phyloP scores from a whole-genome alignment of 2,113 vertebrate species.

The Mormoops blainvillei region DNA sequence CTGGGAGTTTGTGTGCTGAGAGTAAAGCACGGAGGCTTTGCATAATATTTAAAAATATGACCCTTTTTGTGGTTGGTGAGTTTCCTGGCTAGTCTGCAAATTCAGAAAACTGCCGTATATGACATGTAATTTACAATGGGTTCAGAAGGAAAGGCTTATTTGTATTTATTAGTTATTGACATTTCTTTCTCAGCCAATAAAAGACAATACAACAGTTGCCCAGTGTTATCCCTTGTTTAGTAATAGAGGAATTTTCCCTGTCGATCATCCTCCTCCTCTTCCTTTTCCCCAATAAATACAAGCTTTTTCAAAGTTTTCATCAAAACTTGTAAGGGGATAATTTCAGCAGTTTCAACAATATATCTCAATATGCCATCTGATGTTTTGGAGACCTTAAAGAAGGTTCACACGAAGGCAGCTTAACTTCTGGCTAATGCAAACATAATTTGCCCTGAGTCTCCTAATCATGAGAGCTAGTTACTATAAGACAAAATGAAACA shows the following conservation, averaged over 20 bases:
- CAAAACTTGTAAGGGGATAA: background rate
- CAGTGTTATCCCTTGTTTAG: background rate
- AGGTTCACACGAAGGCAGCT: background rate
- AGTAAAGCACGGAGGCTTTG: background rate
- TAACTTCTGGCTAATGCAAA: background rate
- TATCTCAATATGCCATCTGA: background rate
- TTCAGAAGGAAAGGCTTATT: background rate
- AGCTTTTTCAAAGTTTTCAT: background rate
- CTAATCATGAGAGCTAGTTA: background rate
- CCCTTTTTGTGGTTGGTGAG: background rate
- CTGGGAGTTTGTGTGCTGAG: background rate
- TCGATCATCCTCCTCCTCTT: background rate
- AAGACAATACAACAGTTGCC: background rate
- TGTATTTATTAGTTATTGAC: background rate
- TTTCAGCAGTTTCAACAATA: background rate
- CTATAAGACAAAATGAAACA: background rate
- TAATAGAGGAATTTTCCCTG: background rate
- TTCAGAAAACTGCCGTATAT: background rate
- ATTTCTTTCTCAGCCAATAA: background rate
- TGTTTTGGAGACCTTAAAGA: background rate
- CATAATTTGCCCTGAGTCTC: background rate
- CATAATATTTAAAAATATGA: background rate
- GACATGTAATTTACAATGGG: background rate
- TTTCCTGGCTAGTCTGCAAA: background rate
- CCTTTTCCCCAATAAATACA: background rate